Evolutionary conservation across 2,888 invertebrate genomes (phyloP), one percentile per base, ranked within the genome.

Genomic region (Shargacucullia verbasci): DNA sequence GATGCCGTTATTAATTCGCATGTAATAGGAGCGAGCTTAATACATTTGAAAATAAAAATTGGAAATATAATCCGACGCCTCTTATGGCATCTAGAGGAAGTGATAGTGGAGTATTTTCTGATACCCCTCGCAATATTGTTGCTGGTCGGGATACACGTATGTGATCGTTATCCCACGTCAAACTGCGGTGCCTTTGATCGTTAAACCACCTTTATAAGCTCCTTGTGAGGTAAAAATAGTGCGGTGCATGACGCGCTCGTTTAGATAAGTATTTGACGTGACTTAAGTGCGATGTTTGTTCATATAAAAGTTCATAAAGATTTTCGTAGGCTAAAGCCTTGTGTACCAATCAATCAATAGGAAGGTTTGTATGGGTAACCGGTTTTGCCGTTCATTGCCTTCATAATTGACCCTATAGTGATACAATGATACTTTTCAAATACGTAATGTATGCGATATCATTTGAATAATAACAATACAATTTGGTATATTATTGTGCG

Each of bases 121-220:
- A 69, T 56, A 69, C 40, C 47, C 27, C 27, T 15, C 31, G 34
- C 55, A 45, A 12, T 48, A 53, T 53, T 46, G 49, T 40, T 33
- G 38, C 57, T 57, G 49, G 58, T 62, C 37, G 47, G 43, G 62
- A 70, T 61, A 55, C 40, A 44, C 43, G 48, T 50, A 6, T 29
- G 45, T 44, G 62, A 73, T 70, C 65, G 62, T 68, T 75, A 73
- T 73, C 72, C 64, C 45, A 65, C 59, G 46, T 72, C 59, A 59
- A 63, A 65, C 46, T 69, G 62, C 59, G 64, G 59, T 67, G 47
- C 44, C 45, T 76, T 76, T 62, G 58, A 64, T 64, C 74, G 70
- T 70, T 70, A 70, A 66, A 69, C 63, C 56, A 68, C 73, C 67
- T 76, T 59, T 70, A 71, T 71, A 63, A 49, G 57, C 67, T 29